A percentile compares a stretch with the other conserved stretches of the same genome.
phyloP scores from a whole-genome alignment of 2,888 invertebrate species.

The Scrobipalpa costella region DNA sequence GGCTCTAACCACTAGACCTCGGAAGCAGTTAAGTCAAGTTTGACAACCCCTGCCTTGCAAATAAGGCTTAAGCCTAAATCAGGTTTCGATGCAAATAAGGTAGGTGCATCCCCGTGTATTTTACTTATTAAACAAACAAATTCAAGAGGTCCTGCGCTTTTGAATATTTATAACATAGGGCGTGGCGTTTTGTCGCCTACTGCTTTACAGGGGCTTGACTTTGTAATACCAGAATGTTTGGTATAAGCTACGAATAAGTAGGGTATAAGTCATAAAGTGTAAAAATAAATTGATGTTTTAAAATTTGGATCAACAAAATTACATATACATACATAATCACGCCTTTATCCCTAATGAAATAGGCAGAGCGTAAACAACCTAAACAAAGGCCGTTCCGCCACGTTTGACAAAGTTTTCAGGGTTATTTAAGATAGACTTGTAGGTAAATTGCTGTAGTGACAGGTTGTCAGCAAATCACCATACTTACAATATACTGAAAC shows the following conservation, averaged over 20 bases:
- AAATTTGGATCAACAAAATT: no score
- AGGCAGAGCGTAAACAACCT: no score
- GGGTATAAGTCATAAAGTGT: not conserved
- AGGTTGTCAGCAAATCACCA: no score
- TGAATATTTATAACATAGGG: constrained; percentile 27
- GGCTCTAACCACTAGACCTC: no score
- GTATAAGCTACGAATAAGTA: constrained; percentile 14
- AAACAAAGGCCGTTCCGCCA: no score
- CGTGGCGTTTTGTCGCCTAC: constrained; percentile 3
- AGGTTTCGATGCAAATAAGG: constrained; percentile 8
- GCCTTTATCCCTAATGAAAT: no score
- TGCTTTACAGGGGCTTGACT: constrained; percentile 11
- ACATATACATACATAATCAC: no score
- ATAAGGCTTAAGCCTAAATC: constrained; percentile 12
- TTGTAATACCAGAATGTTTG: not conserved
- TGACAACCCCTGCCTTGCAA: not conserved
- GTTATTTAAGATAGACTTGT: no score
- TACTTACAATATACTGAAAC: no score
- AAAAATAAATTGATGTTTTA: no score
- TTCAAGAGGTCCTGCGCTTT: constrained; percentile 16
- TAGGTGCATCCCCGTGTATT: constrained; percentile 14
- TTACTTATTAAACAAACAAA: constrained; percentile 14
- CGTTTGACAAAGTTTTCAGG: no score
- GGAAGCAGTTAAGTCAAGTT: not conserved
- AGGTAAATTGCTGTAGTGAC: no score